A percentile compares a stretch with the other conserved stretches of the same genome.
phyloP scores from a whole-genome alignment of 2,113 vertebrate genomes.

The Grammomys dolichurus region DNA sequence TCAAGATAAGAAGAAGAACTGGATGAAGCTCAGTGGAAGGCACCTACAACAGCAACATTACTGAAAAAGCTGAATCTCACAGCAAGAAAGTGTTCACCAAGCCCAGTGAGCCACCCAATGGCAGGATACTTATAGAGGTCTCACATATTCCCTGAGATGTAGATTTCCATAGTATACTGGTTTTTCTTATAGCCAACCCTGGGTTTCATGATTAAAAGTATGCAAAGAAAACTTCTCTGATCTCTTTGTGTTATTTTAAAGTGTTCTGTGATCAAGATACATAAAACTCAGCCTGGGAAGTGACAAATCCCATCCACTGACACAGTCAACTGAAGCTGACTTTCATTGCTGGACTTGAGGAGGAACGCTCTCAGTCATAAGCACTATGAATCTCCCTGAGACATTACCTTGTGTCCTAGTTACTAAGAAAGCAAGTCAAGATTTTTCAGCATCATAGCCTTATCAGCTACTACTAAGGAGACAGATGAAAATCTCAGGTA shows the following conservation, averaged over 20 bases:
- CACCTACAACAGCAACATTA: background rate
- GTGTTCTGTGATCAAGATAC: conserved; percentile 19
- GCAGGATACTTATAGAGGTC: background rate
- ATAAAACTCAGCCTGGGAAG: conserved; percentile 53
- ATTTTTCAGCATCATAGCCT: conserved; percentile 73
- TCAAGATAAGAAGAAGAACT: background rate
- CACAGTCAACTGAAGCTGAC: conserved; percentile 50
- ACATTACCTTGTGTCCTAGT: conserved; percentile 72
- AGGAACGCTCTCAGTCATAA: conserved; percentile 56
- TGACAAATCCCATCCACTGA: conserved; percentile 63
- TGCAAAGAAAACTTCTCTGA: background rate
- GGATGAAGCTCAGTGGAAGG: background rate
- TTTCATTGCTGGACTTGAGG: conserved; percentile 66
- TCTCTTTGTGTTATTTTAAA: conserved; percentile 57
- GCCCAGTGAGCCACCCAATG: background rate
- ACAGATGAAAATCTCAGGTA: conserved; percentile 74
- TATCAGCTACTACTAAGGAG: conserved; percentile 65
- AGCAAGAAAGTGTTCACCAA: conserved; percentile 29
- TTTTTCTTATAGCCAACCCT: background rate
- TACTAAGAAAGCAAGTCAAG: conserved; percentile 61
- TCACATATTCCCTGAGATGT: conserved; percentile 11
- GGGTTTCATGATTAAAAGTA: conserved; percentile 69
- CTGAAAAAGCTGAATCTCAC: conserved; percentile 40
- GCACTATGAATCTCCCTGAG: conserved; percentile 41
- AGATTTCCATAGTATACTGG: background rate